Conservation (phyloP, 2,797 vertebrate species). For the Karalla daura region DNA sequence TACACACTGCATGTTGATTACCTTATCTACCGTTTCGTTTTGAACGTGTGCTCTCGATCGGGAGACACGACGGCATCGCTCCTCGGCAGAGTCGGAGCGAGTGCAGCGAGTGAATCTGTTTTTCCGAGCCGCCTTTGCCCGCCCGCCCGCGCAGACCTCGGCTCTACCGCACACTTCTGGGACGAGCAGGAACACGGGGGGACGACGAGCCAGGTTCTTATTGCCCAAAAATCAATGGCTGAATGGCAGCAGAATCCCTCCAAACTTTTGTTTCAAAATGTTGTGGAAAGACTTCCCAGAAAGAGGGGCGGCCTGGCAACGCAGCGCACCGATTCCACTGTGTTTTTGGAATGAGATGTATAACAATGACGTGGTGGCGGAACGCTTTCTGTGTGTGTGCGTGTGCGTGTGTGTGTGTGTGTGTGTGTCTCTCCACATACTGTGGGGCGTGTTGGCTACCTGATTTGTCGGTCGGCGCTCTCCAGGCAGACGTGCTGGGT, state of each 20-base stretch:
- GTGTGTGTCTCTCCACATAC: too few relatives aligned
- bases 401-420: background rate
- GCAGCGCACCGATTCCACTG: background rate
- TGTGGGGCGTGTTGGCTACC: too few relatives aligned
- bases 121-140: background rate
- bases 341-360: background rate
- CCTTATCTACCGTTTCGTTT: constrained; percentile 1
- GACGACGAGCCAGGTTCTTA: background rate
- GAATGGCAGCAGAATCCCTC: background rate
- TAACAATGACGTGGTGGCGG: background rate
- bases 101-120: background rate
- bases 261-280: background rate
- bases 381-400: background rate
- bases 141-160: too few relatives aligned
- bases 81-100: background rate
- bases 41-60: background rate
- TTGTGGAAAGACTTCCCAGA: background rate
- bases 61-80: background rate
- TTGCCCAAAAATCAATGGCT: background rate
- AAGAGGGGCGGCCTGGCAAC: too few relatives aligned
- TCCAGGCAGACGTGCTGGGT: constrained; percentile 96
- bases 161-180: background rate
- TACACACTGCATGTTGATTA: background rate
- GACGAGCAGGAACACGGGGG: background rate
- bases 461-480: constrained; percentile 96